Percentiles rank a stretch among this genome's conserved stretches.
Conservation (phyloP, 35 echinoderm and acorn worm genomes). For the Chiridota heheva region DNA sequence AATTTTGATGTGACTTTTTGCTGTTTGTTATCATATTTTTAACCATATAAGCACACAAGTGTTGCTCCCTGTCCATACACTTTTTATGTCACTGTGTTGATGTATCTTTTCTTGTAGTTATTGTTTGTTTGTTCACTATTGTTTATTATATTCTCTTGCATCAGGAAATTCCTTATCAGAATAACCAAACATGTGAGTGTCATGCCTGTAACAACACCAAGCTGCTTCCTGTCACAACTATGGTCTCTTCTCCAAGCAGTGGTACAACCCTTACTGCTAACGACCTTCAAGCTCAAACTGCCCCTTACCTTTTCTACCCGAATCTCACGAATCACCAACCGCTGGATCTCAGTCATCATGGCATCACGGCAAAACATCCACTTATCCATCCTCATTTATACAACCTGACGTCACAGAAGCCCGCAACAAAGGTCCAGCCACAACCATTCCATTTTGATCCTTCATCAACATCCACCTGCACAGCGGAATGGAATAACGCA, state of each 20-base stretch:
- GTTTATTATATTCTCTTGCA: conserved; percentile 23
- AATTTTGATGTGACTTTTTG: too few species aligned
- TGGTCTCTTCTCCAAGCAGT: conserved; percentile 22
- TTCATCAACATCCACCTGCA: not conserved
- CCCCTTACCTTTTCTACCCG: conserved; percentile 90
- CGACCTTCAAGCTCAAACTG: conserved; percentile 14
- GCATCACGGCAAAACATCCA: conserved; percentile 91
- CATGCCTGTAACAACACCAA: conserved; percentile 63
- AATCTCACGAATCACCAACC: conserved; percentile 93
- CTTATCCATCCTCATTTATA: conserved; percentile 98
- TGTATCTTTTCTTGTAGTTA: not conserved
- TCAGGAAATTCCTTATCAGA: conserved; percentile 35
- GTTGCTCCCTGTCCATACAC: not conserved
- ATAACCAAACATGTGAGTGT: conserved; percentile 84
- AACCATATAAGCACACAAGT: not conserved
- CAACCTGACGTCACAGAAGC: conserved; percentile 88
- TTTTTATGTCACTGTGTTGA: not conserved
- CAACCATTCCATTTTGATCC: conserved; percentile 12
- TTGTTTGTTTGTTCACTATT: not conserved
- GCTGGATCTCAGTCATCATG: conserved; percentile 85
- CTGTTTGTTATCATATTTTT: too few species aligned
- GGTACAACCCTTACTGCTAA: conserved; percentile 37
- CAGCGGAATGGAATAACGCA: conserved; percentile 71
- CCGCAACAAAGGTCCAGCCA: conserved; percentile 34
- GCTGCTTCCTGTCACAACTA: conserved; percentile 42